Evolutionary conservation across 2,113 vertebrate species (phyloP).

Genomic region (Leptobrachium leishanense): DNA sequence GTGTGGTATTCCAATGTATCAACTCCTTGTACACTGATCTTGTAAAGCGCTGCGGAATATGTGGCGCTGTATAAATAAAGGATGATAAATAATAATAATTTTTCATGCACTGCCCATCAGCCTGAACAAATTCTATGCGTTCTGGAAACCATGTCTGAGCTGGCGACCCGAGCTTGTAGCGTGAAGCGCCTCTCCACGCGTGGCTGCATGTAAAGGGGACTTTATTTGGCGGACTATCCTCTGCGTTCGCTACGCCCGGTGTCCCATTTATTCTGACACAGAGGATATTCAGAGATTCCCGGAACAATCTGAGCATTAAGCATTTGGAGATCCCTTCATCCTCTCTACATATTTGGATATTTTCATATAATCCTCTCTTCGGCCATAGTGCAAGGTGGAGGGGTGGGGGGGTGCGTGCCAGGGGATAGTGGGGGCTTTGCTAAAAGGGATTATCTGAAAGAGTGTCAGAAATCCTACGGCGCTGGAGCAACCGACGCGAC

Average conservation of each 20-base stretch:
- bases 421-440: constrained; percentile 8
- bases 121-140: too few relatives aligned
- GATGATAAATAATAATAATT: too few relatives aligned
- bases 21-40: too few relatives aligned
- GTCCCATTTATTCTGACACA: not conserved
- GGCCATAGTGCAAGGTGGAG: constrained; percentile 5
- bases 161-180: not conserved
- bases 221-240: not conserved
- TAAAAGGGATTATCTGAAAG: constrained; percentile 23
- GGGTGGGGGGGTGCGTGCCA: constrained; percentile 12
- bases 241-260: not conserved
- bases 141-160: too few relatives aligned
- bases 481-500: not conserved
- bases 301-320: constrained; percentile 29
- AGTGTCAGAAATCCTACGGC: constrained; percentile 11
- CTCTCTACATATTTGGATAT: constrained; percentile 39
- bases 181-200: not conserved
- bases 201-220: not conserved
- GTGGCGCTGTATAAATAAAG: too few relatives aligned
- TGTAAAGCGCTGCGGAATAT: too few relatives aligned
- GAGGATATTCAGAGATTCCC: constrained; percentile 8
- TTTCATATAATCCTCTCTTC: constrained; percentile 36
- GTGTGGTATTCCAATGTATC: too few relatives aligned
- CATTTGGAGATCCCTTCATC: constrained; percentile 37
- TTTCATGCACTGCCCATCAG: too few relatives aligned